Conservation (phyloP, 2,113 vertebrate genomes). For the Bolborhynchus lineola region DNA sequence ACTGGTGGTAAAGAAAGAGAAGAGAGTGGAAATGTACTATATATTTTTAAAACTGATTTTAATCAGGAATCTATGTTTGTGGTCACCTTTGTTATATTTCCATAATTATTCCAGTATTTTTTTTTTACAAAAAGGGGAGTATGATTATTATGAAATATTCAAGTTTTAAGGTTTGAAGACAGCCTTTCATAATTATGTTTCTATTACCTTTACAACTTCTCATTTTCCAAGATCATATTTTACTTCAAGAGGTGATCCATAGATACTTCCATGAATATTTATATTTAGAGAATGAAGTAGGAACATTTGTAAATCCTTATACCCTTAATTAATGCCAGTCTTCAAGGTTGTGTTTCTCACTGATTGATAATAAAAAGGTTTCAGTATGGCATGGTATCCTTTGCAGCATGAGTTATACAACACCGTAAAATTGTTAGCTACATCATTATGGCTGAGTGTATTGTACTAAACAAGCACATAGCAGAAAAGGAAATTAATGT, state of each 20-base stretch:
- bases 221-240: constrained; percentile 55
- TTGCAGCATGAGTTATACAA: constrained; percentile 64
- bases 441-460: constrained; percentile 57
- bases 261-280: constrained; percentile 62
- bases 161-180: not conserved
- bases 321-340: constrained; percentile 62
- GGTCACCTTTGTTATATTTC: not conserved
- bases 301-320: constrained; percentile 62
- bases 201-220: constrained; percentile 19
- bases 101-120: not conserved
- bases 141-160: not conserved
- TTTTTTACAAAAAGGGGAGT: not conserved
- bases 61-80: not conserved
- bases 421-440: constrained; percentile 62
- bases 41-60: not conserved
- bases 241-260: constrained; percentile 42
- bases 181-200: constrained; percentile 41
- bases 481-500: constrained; percentile 49
- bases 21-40: not conserved
- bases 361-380: constrained; percentile 72
- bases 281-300: constrained; percentile 53
- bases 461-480: constrained; percentile 44
- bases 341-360: constrained; percentile 47
- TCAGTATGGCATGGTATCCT: constrained; percentile 51
- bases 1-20: not conserved